Base-by-base conservation (phyloP, 1,140 invertebrate genomes). In the Procambarus clarkii region DNA sequence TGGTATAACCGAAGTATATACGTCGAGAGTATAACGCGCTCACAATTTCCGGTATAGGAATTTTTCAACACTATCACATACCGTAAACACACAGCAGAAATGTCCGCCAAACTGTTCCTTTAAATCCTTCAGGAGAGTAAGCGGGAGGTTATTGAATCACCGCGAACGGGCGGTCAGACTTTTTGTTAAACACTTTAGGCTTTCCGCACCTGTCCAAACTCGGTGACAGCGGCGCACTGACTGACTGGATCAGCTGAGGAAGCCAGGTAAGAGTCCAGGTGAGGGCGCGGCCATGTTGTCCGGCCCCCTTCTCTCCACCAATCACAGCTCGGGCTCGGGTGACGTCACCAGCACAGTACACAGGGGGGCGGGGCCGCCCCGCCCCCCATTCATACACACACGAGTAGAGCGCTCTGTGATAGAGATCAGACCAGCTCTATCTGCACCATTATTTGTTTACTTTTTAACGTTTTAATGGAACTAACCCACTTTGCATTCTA, bases 201-300 rank as follows among this genome's bases (percentile, higher is more conserved):
- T 91, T 84, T 85, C 80, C 89, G 81, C 89, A 91, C 89, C 89
- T 91, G 89, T 91, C 89, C 89, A 91, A 91, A 85, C 89, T 58
- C 82, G 82, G 60, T 85, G 89, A 91, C 89, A 91, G 89, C 82
- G 76, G 89, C 76, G 82, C 82, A 91, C 89, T 91, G 89, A 91
- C 89, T 91, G 89, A 91, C 82, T 91, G 82, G 69, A 85, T 79
- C 44, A 85, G 69, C 45, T 84, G 82, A 69, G 89, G 45, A 21
- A 71, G 46, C 89, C 89, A 91, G 89, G 89, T 91, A 91, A 76
- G 48, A 13, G 82, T 78, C 58, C 50, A 58, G 74, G 83, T 77
- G 89, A 91, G 89, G 89, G 89, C 87, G 89, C 89, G 89, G 89
- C 89, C 89, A 91, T 91, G 89, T 91, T 91, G 82, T 91, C 18